These are phyloP conservation scores for Hippasteria phrygiana DNA, from an alignment of 53 echinoderm and acorn worm species.

Conservation along the genomic window DNA sequence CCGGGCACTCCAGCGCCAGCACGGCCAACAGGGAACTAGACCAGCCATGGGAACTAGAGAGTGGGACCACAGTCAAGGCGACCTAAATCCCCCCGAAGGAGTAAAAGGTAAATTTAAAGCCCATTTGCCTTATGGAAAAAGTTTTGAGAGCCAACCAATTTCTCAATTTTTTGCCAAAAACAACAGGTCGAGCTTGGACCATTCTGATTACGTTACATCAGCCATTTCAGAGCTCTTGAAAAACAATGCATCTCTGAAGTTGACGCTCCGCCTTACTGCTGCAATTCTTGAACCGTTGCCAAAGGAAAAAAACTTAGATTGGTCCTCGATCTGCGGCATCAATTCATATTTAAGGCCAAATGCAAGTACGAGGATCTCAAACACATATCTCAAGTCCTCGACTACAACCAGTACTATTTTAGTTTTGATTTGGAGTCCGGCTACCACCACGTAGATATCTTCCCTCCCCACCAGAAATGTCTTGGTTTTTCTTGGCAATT, in stretches of 20 bases:
- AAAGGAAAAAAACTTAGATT: slow-evolving; percentile 17
- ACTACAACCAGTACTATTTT: neutral
- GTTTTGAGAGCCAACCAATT: slow-evolving; percentile 5
- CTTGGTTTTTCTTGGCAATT: neutral
- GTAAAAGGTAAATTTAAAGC: slow-evolving; percentile 58
- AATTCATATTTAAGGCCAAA: neutral
- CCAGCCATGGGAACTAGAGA: slow-evolving; percentile 30
- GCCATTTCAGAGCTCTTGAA: neutral
- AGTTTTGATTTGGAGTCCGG: neutral
- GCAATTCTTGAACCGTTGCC: neutral
- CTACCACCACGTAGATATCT: too few species aligned
- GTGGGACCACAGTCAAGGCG: slow-evolving; percentile 20
- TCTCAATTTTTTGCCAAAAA: slow-evolving; percentile 43
- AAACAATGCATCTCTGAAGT: neutral
- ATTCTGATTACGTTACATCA: neutral
- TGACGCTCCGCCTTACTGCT: neutral
- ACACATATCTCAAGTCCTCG: too few species aligned
- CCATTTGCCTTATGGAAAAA: slow-evolving; percentile 44
- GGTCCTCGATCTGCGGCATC: neutral
- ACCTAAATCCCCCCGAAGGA: slow-evolving; percentile 9
- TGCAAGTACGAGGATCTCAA: neutral
- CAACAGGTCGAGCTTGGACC: slow-evolving; percentile 22
- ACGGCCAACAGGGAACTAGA: slow-evolving; percentile 4
- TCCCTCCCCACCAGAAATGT: slow-evolving; percentile 16
- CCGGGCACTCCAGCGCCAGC: neutral